These are phyloP conservation scores for Galeruca laticollis DNA, from an alignment of 2,888 invertebrate genomes.

Conservation along the genomic window DNA sequence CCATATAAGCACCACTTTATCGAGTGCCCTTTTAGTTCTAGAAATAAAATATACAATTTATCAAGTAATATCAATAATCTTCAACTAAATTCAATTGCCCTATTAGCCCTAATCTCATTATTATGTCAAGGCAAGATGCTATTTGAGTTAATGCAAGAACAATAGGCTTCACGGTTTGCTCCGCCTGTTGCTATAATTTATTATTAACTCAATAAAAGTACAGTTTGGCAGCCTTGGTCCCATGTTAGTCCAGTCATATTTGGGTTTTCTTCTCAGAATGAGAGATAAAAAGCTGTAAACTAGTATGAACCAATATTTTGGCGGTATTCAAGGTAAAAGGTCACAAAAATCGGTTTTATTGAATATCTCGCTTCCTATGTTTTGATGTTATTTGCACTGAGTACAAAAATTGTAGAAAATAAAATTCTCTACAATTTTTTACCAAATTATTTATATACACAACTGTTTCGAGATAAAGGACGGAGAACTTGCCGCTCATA, in stretches of 20 bases:
- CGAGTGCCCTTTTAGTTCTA: not conserved
- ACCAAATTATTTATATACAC: too few relatives aligned
- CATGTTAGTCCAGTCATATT: not conserved
- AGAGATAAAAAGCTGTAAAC: too few relatives aligned
- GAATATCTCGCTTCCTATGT: too few relatives aligned
- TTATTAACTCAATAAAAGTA: conserved; percentile 68
- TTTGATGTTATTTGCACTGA: too few relatives aligned
- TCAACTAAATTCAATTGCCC: conserved; percentile 64
- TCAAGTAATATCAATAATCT: conserved; percentile 49
- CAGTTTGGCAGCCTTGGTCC: conserved; percentile 44
- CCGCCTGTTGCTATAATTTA: conserved; percentile 68
- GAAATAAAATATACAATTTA: not conserved
- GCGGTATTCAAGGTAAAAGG: too few relatives aligned
- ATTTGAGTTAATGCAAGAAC: conserved; percentile 67
- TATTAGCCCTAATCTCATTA: conserved; percentile 68
- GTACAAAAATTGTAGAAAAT: too few relatives aligned
- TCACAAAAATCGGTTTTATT: too few relatives aligned
- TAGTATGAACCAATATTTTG: too few relatives aligned
- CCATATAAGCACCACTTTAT: not conserved
- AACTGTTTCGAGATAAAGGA: too few relatives aligned
- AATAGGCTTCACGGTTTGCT: conserved; percentile 63
- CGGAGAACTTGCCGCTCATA: too few relatives aligned
- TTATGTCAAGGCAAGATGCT: conserved; percentile 68
- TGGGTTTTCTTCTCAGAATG: too few relatives aligned
- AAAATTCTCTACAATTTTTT: too few relatives aligned